These are phyloP conservation scores for Leptinotarsa lineolata DNA, from an alignment of 1,140 invertebrate species.

Conservation along the genomic window DNA sequence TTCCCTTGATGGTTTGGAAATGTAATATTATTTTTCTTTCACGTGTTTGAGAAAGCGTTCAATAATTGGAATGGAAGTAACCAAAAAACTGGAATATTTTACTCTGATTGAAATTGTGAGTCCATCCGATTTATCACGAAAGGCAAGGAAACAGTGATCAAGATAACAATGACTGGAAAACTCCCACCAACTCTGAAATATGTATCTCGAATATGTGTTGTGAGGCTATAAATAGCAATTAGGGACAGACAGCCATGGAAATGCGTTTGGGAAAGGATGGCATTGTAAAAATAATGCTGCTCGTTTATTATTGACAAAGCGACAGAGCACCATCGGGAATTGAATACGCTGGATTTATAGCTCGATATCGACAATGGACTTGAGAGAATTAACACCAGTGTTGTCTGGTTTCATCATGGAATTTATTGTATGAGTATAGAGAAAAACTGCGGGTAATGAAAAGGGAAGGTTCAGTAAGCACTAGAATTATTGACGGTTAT, in stretches of 20 bases:
- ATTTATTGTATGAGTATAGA: neutral
- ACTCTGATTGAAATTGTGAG: neutral
- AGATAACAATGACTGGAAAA: conserved; percentile 5
- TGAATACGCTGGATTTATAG: conserved; percentile 3
- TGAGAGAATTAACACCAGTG: conserved; percentile 2
- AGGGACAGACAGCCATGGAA: conserved; percentile 7
- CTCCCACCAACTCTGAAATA: conserved; percentile 7
- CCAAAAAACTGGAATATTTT: neutral
- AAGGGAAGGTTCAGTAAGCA: neutral
- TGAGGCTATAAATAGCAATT: conserved; percentile 4
- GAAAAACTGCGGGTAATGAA: neutral
- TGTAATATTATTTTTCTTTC: too few relatives aligned
- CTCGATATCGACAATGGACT: conserved; percentile 5
- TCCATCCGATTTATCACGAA: neutral
- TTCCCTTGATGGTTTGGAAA: too few relatives aligned
- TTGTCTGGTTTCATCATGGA: neutral
- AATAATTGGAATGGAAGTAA: neutral
- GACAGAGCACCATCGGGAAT: conserved; percentile 5
- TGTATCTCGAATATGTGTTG: conserved; percentile 3
- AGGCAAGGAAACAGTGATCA: conserved; percentile 1
- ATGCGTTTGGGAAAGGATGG: conserved; percentile 5
- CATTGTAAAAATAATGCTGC: conserved; percentile 6
- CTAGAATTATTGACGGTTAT: too few relatives aligned
- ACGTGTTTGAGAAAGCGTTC: too few relatives aligned
- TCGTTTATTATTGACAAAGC: conserved; percentile 6